These are phyloP conservation scores for Manis pentadactyla DNA, from an alignment of 2,797 vertebrate genomes.

Conservation along the genomic window DNA sequence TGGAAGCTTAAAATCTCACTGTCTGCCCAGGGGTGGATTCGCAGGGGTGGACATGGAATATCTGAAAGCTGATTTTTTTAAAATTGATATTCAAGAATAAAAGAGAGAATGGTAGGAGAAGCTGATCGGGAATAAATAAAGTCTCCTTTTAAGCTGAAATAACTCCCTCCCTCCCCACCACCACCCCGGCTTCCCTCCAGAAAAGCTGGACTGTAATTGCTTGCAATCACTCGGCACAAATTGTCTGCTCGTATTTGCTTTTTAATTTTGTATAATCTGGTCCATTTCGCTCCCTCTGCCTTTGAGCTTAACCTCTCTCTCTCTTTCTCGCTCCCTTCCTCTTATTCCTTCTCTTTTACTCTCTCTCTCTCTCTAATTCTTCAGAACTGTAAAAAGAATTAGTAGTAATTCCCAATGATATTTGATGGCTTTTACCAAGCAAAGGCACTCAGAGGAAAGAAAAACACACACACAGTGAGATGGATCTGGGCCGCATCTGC, in stretches of 20 bases:
- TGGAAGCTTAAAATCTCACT: constrained; percentile 89
- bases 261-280: constrained; percentile 94
- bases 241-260: constrained; percentile 92
- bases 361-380: constrained; percentile 86
- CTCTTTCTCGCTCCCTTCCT: constrained; percentile 82
- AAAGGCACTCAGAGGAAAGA: constrained; percentile 81
- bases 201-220: constrained; percentile 92
- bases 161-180: constrained; percentile 79
- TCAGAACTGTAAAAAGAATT: constrained; percentile 83
- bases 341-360: constrained; percentile 74
- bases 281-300: constrained; percentile 91
- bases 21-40: constrained; percentile 89
- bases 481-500: constrained; percentile 73
- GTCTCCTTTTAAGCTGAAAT: constrained; percentile 91
- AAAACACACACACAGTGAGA: constrained; percentile 56
- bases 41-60: constrained; percentile 87
- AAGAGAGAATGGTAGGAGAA: constrained; percentile 89
- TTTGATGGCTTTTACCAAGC: constrained; percentile 86
- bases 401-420: constrained; percentile 85
- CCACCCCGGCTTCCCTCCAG: constrained; percentile 86
- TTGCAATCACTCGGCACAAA: constrained; percentile 92
- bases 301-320: constrained; percentile 91
- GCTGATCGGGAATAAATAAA: constrained; percentile 92
- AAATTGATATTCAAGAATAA: constrained; percentile 91
- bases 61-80: constrained; percentile 88